Base-by-base conservation (phyloP, 2,888 invertebrate genomes). In the Gymnosoma rotundatum region DNA sequence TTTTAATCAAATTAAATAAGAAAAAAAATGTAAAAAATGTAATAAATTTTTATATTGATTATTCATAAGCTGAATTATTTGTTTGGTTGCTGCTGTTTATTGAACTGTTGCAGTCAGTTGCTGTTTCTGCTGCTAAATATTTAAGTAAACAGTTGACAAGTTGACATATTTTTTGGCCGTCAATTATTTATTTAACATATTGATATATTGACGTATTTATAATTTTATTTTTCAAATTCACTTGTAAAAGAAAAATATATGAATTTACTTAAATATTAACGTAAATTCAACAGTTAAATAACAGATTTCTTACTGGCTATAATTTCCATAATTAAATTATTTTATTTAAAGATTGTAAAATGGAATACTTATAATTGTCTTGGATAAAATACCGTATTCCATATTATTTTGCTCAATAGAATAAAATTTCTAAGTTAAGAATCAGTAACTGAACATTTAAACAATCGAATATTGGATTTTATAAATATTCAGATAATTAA, bases 171-270 rank as follows among this genome's bases (percentile, higher is more conserved):
- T 72, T 50, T 66, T 54, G 25, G 12, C 21, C 42, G 32, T 73
- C 52, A 54, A 42, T 54, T 50, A 76, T 60, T 82, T 78, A 78
- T 78, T 78, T 83, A 83, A 42, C 61, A 54, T 69, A n/a, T 70
- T 48, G 50, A 20, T 70, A 60, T 18, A 52, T 1, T 18, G 42
- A 42, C 42, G 42, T 12, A 42, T 42, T 42, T 10, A 42, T 42
- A 42, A 12, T 42, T 42, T 10, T 42, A 42, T 42, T 42, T 12
- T 42, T 42, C 42, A 42, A 42, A 8, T 2, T 42, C 42, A 42
- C 2, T 2, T 12, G 12, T 42, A 10, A 42, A 12, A 42, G 12
- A 42, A 1, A 42, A 42, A 42, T 42, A 42, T 52, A 18, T 52
- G 9, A 14, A 6, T 5, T 4, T 7, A 52, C 20, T 50, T 60